Evolutionary conservation across 2,113 vertebrate species (phyloP), one percentile per base, ranked within the genome.

Genomic region (Burhinus oedicnemus): DNA sequence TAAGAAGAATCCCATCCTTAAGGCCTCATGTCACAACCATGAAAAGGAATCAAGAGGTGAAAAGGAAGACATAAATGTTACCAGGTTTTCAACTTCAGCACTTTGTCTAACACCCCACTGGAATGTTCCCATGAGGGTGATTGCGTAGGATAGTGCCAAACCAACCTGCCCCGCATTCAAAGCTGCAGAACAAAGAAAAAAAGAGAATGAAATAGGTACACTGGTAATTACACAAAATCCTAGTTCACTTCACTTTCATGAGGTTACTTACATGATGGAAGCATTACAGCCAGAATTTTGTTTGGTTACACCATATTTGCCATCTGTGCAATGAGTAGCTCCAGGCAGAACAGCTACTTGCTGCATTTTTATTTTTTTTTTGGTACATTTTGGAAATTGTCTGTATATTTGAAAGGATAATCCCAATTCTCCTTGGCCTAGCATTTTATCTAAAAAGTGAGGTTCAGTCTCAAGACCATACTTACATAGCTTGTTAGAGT

Each of bases 91-190:
- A 68, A 99, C 98, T 98, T 99, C 99, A 23, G 99, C 98, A 44
- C 99, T 99, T 95, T 99, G 99, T 74, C 99, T 98, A 86, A 99
- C 99, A 6, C 99, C 99, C 99, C 99, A 99, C 98, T 99, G 99
- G 97, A 99, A 99, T 90, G 99, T 99, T 83, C 99, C 99, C 97
- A 99, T 99, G 62, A 99, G 98, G 1, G 99, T 99, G 74, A 99
- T 97, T 25, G 99, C 98, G 6, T 99, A 99, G 82, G 99, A 99
- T 29, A 99, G 96, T 0, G 99, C 98, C 95, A 99, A 94, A 62
- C 99, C 99, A 65, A 99, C 99, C 80, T 99, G 98, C 40, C 99
- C 99, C 0, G 99, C 98, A 12, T 99, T 98, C 96, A 99, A 61
- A 74, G 97, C 99, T 99, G 95, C 18, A 55, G 18, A 27, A 76